phyloP scores from a whole-genome alignment of 2,888 invertebrate genomes.

The Dryococelus australis region DNA sequence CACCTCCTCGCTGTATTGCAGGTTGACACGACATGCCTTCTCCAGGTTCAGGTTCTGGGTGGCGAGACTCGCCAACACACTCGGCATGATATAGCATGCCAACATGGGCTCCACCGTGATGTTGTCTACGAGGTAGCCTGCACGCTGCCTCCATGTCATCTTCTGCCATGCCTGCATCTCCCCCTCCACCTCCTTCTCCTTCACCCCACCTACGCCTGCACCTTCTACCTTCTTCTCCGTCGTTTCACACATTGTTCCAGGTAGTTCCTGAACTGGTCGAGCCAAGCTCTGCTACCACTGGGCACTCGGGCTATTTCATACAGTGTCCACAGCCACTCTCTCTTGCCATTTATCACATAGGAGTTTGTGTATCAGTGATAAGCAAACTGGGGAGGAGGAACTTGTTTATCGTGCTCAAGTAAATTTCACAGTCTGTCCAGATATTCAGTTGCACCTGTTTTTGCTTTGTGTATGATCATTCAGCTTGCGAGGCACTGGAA shows the following conservation, averaged over 20 bases:
- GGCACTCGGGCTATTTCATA: neutral
- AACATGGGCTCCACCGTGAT: constrained; percentile 80
- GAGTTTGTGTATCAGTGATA: neutral
- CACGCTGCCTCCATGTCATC: constrained; percentile 56
- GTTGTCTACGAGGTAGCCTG: constrained; percentile 65
- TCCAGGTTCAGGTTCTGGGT: constrained; percentile 87
- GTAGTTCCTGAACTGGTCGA: neutral
- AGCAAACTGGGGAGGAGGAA: neutral
- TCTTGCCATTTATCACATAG: too few species aligned
- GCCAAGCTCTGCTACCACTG: neutral
- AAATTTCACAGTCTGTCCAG: neutral
- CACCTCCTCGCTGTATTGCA: constrained; percentile 73
- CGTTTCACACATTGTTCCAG: neutral
- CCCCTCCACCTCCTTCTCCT: neutral
- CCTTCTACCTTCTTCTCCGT: neutral
- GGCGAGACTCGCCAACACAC: constrained; percentile 73
- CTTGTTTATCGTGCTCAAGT: neutral
- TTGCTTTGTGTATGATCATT: neutral
- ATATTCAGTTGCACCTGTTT: neutral
- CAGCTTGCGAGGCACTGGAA: neutral
- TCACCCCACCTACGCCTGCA: neutral
- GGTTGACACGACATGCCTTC: constrained; percentile 85
- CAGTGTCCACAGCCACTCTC: too few species aligned
- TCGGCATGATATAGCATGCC: constrained; percentile 74
- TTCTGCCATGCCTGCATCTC: neutral